Conservation (phyloP, 1,140 invertebrate species). For the Polypedilum vanderplanki region DNA sequence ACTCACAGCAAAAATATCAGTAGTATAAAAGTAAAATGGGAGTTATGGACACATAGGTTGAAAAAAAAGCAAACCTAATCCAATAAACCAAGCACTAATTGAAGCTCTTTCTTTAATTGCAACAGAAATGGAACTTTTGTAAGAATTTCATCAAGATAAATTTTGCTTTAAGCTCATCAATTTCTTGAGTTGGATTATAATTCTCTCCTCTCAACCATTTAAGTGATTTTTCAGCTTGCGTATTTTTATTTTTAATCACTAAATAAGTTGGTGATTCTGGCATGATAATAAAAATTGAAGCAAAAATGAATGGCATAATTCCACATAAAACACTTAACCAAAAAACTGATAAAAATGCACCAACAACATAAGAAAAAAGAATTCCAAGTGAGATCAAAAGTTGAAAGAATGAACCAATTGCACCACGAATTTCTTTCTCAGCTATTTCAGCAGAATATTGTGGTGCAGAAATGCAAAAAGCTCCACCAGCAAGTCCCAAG, state of each 20-base stretch:
- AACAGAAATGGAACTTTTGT: background rate
- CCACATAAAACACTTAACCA: slow-evolving; percentile 50
- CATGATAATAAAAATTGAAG: slow-evolving; percentile 53
- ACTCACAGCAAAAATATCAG: background rate
- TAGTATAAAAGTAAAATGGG: background rate
- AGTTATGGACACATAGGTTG: background rate
- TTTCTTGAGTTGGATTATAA: slow-evolving; percentile 46
- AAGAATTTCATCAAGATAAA: slow-evolving; percentile 29
- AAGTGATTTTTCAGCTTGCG: slow-evolving; percentile 58
- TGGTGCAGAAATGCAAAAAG: slow-evolving; percentile 52
- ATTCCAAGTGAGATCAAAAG: slow-evolving; percentile 60
- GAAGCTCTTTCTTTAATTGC: background rate
- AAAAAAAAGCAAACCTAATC: background rate
- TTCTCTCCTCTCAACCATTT: slow-evolving; percentile 59
- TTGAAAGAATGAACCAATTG: slow-evolving; percentile 63
- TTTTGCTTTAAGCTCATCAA: slow-evolving; percentile 25
- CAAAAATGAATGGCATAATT: slow-evolving; percentile 52
- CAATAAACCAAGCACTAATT: slow-evolving; percentile 31
- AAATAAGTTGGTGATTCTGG: slow-evolving; percentile 58
- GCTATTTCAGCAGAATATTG: slow-evolving; percentile 68
- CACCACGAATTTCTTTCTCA: slow-evolving; percentile 59
- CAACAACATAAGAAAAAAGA: slow-evolving; percentile 52
- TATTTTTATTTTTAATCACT: slow-evolving; percentile 51
- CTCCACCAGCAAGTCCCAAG: slow-evolving; percentile 55
- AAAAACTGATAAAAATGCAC: slow-evolving; percentile 44